These are phyloP conservation scores for Cotesia chilonis DNA, from an alignment of 1,140 invertebrate genomes.

Conservation along the genomic window DNA sequence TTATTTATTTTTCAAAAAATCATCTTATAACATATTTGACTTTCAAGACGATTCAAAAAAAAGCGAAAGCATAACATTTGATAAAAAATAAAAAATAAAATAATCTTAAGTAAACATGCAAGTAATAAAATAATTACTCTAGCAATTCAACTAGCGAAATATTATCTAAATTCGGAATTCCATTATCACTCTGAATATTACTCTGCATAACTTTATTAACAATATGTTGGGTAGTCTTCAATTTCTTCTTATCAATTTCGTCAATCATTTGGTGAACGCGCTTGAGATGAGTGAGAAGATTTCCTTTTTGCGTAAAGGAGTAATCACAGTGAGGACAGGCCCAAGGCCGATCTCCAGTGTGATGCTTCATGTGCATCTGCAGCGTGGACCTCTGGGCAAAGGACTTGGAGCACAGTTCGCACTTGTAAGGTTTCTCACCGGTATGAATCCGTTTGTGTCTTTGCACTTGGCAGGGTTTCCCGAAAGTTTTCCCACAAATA, in stretches of 20 bases:
- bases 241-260: slow-evolving; percentile 44
- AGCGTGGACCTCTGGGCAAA: slow-evolving; percentile 75
- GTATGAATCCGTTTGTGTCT: slow-evolving; percentile 71
- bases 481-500: slow-evolving; percentile 59
- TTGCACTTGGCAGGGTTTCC: slow-evolving; percentile 58
- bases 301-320: slow-evolving; percentile 71
- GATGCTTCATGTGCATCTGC: slow-evolving; percentile 70
- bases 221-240: slow-evolving; percentile 43
- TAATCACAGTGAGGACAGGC: slow-evolving; percentile 66
- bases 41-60: too few relatives aligned
- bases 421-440: slow-evolving; percentile 74
- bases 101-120: not conserved
- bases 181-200: slow-evolving; percentile 36
- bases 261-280: slow-evolving; percentile 60
- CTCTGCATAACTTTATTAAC: slow-evolving; percentile 44
- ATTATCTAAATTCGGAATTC: slow-evolving; percentile 50
- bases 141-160: slow-evolving; percentile 52
- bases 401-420: slow-evolving; percentile 71
- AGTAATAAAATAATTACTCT: slow-evolving; percentile 35
- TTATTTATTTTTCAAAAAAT: too few relatives aligned
- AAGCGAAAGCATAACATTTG: too few relatives aligned
- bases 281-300: slow-evolving; percentile 71
- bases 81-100: too few relatives aligned
- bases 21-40: too few relatives aligned
- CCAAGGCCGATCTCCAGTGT: slow-evolving; percentile 69